These are phyloP conservation scores for Sipha flava DNA, from an alignment of 1,140 invertebrate genomes.

Conservation along the genomic window DNA sequence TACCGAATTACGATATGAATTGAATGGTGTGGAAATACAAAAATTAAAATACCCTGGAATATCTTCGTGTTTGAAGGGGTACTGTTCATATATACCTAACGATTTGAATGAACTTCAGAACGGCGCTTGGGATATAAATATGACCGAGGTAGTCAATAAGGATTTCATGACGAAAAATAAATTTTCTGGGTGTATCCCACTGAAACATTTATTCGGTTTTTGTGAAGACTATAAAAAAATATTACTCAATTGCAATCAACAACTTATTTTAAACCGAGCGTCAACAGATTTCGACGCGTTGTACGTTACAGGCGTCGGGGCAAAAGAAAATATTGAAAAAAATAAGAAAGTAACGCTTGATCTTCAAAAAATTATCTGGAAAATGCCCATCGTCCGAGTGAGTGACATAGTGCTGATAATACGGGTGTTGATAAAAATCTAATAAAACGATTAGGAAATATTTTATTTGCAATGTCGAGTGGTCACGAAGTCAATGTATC, in stretches of 20 bases:
- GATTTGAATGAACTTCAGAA: slow-evolving; percentile 38
- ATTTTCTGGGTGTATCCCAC: slow-evolving; percentile 43
- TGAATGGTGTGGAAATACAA: slow-evolving; percentile 46
- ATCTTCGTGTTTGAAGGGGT: slow-evolving; percentile 44
- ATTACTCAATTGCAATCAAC: slow-evolving; percentile 45
- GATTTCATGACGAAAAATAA: background rate
- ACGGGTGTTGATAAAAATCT: too few species aligned
- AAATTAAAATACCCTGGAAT: slow-evolving; percentile 43
- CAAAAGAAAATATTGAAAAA: too few species aligned
- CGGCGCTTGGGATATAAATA: slow-evolving; percentile 39
- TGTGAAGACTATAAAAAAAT: slow-evolving; percentile 47
- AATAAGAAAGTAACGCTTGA: background rate
- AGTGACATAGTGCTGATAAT: too few species aligned
- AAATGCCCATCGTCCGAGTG: slow-evolving; percentile 37
- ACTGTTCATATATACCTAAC: slow-evolving; percentile 37
- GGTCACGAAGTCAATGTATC: too few species aligned
- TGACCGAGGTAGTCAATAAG: background rate
- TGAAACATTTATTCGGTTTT: slow-evolving; percentile 44
- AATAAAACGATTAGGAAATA: too few species aligned
- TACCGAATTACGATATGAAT: slow-evolving; percentile 45
- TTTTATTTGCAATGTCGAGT: too few species aligned
- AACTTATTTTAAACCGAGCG: slow-evolving; percentile 44
- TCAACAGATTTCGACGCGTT: slow-evolving; percentile 39
- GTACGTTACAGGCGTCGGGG: background rate
- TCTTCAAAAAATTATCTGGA: slow-evolving; percentile 39